Base-by-base conservation (phyloP, 2,888 invertebrate species). In the Galerucella nymphaeae region DNA sequence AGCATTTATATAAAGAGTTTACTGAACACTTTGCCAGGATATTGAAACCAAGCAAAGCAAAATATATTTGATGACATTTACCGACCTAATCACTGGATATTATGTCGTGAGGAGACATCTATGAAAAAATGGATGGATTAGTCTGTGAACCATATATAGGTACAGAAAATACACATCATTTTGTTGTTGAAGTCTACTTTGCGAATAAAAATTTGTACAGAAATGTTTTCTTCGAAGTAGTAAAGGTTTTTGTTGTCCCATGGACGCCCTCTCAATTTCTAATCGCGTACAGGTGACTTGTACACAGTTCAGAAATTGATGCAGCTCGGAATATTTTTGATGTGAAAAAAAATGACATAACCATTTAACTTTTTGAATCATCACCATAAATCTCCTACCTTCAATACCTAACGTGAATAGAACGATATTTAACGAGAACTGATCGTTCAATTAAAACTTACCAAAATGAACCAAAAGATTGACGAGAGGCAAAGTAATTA, bases 401-500 rank as follows among this genome's bases (percentile, higher is more conserved):
- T 38, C 30, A 38, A 38, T 63, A 55, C 67, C 62, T 42, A 58
- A 55, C 58, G 63, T 63, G 38, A 67, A 67, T 57, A 63, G 55
- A 72, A 63, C 71, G 71, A 72, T 65, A 59, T 72, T 69, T 72
- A 72, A 72, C 65, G 68, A 67, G 69, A 68, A 58, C 53, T 65
- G 73, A 73, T 73, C 75, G 71, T 62, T 73, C 73, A 73, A 66
- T 70, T 75, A 66, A 66, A 73, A 70, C 69, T 71, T 61, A 67
- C 68, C 61, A 59, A 71, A 59, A 66, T 66, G 69, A 72, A 78
- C 74, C 72, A 71, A 73, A 75, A 73, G 72, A 74, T 70, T 72
- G 58, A 65, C 68, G 73, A 66, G 70, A 66, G 66, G 71, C 71
- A 66, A 59, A 76, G 76, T 77, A 78, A 80, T 79, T 79, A 80